Conservation (phyloP, 1,140 invertebrate genomes). For the Apis laboriosa region DNA sequence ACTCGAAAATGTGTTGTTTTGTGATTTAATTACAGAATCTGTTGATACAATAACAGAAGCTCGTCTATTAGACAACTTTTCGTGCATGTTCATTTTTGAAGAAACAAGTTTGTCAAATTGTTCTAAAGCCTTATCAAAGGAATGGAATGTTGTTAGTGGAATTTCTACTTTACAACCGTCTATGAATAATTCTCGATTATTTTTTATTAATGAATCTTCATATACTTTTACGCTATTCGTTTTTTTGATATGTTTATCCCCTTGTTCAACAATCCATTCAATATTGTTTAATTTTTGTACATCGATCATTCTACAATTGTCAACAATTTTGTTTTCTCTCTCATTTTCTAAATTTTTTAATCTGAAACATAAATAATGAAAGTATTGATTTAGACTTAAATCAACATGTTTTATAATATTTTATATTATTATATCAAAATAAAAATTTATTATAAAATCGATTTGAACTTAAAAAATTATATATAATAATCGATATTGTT, state of each 20-base stretch:
- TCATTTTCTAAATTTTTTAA: background rate
- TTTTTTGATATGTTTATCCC: background rate
- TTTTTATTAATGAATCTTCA: background rate
- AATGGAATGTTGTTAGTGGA: background rate
- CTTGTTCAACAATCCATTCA: too few relatives aligned
- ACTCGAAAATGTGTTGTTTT: background rate
- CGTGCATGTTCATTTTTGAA: background rate
- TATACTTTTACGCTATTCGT: background rate
- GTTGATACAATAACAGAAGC: background rate
- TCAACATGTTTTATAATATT: background rate
- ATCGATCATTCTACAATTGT: background rate
- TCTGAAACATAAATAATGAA: conserved; percentile 7
- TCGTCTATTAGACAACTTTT: background rate
- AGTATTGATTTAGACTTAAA: background rate
- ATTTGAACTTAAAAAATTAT: background rate
- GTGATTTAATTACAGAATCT: background rate
- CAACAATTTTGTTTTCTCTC: background rate
- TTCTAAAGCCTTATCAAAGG: conserved; percentile 10
- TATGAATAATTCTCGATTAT: background rate
- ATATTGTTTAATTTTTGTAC: background rate
- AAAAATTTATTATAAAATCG: too few relatives aligned
- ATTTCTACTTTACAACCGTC: background rate
- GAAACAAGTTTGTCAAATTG: background rate
- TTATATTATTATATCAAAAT: too few relatives aligned
- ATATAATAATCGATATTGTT: background rate